Evolutionary conservation across 2,797 vertebrate genomes (phyloP).

Genomic region (Margarornis squamiger): DNA sequence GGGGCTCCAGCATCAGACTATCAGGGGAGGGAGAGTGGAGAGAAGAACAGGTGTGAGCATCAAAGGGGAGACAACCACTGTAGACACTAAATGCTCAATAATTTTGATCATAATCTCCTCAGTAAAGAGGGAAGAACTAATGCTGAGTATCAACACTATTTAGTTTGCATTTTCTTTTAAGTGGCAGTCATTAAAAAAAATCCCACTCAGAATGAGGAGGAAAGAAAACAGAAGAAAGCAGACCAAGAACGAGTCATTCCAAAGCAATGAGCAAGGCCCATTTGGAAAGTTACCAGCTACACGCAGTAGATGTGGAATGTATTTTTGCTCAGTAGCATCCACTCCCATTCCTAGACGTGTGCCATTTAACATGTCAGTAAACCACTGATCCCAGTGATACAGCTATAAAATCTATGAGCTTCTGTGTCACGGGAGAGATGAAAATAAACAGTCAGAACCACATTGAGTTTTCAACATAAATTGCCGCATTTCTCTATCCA

Average conservation of each 20-base stretch:
- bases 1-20: not conserved
- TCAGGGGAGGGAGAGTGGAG: not conserved
- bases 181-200: not conserved
- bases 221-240: constrained; percentile 22
- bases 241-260: not conserved
- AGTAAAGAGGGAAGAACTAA: not conserved
- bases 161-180: not conserved
- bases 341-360: constrained; percentile 14
- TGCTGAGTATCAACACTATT: not conserved
- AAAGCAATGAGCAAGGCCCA: constrained; percentile 1
- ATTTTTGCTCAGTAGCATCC: constrained; percentile 32
- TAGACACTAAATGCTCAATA: not conserved
- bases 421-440: not conserved
- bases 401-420: not conserved
- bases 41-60: not conserved
- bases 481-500: not conserved
- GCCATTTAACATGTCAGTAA: not conserved
- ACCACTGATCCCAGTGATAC: not conserved
- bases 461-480: not conserved
- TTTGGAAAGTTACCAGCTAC: not conserved
- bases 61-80: not conserved
- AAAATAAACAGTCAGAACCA: not conserved
- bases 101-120: not conserved
- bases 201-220: not conserved
- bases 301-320: constrained; percentile 42